These are phyloP conservation scores for Heliconius hewitsoni DNA, from an alignment of 1,140 invertebrate genomes.

Conservation along the genomic window DNA sequence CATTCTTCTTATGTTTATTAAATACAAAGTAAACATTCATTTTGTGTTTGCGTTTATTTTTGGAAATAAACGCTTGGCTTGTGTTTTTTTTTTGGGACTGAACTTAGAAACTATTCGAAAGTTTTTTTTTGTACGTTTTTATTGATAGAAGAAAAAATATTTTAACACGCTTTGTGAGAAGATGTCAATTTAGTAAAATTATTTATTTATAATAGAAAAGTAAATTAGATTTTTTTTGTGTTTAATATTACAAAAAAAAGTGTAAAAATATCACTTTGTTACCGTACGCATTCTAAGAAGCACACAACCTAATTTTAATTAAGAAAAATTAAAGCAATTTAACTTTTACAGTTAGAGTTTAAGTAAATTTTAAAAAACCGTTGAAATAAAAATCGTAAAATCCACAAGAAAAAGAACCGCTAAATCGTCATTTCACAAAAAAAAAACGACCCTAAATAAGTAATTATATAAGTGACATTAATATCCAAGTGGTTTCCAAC, in stretches of 20 bases:
- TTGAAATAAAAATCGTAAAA: neutral
- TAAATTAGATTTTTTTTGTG: too few species aligned
- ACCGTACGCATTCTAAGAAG: too few species aligned
- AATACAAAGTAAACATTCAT: neutral
- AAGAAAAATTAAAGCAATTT: neutral
- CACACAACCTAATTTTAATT: too few species aligned
- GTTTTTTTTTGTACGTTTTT: neutral
- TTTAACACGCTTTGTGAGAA: too few species aligned
- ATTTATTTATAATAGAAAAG: too few species aligned
- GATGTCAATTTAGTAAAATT: too few species aligned
- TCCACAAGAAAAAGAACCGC: neutral
- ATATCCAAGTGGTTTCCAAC: slow-evolving; percentile 3
- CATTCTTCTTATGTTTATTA: neutral
- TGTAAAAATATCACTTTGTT: too few species aligned
- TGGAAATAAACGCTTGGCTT: neutral
- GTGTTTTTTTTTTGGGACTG: neutral
- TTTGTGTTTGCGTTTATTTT: neutral
- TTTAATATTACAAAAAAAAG: too few species aligned
- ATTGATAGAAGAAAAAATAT: too few species aligned
- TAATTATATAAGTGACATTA: slow-evolving; percentile 9
- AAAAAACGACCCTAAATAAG: neutral
- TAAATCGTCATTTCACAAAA: neutral
- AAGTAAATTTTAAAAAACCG: neutral
- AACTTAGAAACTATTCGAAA: too few species aligned
- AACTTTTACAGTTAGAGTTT: neutral